These are phyloP conservation scores for Sciurus niger DNA, from an alignment of 2,113 vertebrate species.

Conservation along the genomic window DNA sequence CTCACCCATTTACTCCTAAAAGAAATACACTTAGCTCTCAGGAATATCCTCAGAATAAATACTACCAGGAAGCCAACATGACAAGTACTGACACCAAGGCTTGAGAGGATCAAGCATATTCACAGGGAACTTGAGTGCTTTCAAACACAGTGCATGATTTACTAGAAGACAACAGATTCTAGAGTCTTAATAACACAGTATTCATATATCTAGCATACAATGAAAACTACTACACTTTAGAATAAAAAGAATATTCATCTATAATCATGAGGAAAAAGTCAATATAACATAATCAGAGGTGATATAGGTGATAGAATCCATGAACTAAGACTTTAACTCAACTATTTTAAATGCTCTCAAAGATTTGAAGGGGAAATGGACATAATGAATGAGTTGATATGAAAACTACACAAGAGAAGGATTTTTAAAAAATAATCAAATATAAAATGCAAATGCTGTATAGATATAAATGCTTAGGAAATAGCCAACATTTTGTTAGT, in stretches of 20 bases:
- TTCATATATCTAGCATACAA: not conserved
- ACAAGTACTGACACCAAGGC: not conserved
- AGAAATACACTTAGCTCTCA: not conserved
- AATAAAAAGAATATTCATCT: not conserved
- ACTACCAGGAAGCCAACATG: not conserved
- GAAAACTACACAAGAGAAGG: not conserved
- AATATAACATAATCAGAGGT: not conserved
- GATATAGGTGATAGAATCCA: not conserved
- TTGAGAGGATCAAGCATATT: not conserved
- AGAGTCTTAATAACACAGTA: not conserved
- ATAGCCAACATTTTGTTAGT: not conserved
- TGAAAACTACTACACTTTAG: not conserved
- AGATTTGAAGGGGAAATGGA: not conserved
- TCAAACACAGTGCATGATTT: not conserved
- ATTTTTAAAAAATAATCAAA: not conserved
- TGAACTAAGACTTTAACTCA: not conserved
- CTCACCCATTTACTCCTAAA: not conserved
- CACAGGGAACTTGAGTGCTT: not conserved
- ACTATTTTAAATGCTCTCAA: not conserved
- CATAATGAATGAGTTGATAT: not conserved
- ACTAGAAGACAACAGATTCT: not conserved
- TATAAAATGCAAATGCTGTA: not conserved
- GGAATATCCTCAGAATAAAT: not conserved
- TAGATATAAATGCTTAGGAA: not conserved
- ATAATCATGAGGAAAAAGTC: not conserved